phyloP scores from a whole-genome alignment of 2,113 vertebrate genomes.

The Syngnathus scovelli region DNA sequence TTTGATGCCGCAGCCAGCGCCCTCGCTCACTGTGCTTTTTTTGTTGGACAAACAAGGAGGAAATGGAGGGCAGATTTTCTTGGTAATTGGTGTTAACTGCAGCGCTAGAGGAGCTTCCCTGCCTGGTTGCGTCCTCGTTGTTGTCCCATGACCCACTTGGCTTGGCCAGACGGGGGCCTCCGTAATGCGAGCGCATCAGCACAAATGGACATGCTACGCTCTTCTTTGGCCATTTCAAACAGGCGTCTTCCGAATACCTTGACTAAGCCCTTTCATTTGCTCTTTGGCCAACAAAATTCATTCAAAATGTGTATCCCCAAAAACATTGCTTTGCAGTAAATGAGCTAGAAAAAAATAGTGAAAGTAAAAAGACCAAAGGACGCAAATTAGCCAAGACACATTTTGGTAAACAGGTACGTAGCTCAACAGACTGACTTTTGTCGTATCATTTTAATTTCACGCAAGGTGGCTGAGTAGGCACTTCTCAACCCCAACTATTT shows the following conservation, averaged over 20 bases:
- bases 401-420: not conserved
- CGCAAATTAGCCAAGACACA: not conserved
- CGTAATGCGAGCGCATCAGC: not conserved
- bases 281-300: not conserved
- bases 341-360: no score
- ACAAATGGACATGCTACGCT: not conserved
- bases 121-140: not conserved
- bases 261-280: not conserved
- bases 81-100: not conserved
- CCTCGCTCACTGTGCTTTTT: constrained; percentile 25
- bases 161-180: not conserved
- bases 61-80: not conserved
- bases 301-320: not conserved
- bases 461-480: not conserved
- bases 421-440: not conserved
- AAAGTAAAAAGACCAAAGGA: not conserved
- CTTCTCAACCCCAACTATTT: not conserved
- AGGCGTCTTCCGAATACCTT: not conserved
- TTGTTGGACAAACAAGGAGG: constrained; percentile 21
- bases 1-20: constrained; percentile 51
- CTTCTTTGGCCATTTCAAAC: not conserved
- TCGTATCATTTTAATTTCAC: not conserved
- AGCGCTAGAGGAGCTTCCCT: not conserved
- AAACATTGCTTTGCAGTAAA: not conserved
- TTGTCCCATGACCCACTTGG: not conserved